A percentile compares a stretch with the other conserved stretches of the same genome.
phyloP scores from a whole-genome alignment of 1,140 invertebrate genomes.

The Octopus sinensis region DNA sequence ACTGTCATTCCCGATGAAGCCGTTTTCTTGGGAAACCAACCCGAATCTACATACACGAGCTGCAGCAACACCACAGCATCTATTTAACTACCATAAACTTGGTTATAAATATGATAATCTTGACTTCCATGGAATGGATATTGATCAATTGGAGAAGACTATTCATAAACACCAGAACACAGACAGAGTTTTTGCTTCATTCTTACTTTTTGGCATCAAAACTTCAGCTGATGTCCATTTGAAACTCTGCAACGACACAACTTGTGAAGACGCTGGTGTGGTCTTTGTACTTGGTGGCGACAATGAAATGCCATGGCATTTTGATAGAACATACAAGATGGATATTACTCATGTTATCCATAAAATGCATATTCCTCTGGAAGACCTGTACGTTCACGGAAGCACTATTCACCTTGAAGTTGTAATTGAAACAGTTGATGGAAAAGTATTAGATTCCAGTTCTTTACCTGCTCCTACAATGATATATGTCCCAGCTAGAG shows the following conservation, averaged over 20 bases:
- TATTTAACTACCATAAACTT: slow-evolving; percentile 29
- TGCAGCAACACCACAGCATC: slow-evolving; percentile 23
- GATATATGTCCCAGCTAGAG: too few species aligned
- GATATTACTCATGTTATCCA: slow-evolving; percentile 27
- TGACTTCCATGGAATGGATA: slow-evolving; percentile 15
- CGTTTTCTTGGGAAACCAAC: slow-evolving; percentile 23
- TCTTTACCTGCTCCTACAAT: too few species aligned
- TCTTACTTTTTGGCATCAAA: slow-evolving; percentile 25
- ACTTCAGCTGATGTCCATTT: slow-evolving; percentile 27
- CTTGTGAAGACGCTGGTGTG: slow-evolving; percentile 9
- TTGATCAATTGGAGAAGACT: slow-evolving; percentile 19
- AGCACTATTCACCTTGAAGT: slow-evolving; percentile 20
- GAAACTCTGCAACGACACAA: slow-evolving; percentile 16
- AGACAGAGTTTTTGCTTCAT: slow-evolving; percentile 27
- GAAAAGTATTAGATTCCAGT: too few species aligned
- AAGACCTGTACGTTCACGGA: not conserved
- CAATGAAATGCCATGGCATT: slow-evolving; percentile 24
- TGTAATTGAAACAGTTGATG: not conserved
- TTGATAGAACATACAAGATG: slow-evolving; percentile 30
- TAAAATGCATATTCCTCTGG: not conserved
- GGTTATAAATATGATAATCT: slow-evolving; percentile 21
- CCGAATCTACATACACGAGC: slow-evolving; percentile 13
- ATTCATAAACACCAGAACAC: slow-evolving; percentile 20
- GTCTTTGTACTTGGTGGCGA: slow-evolving; percentile 18
- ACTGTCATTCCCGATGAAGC: slow-evolving; percentile 21